Evolutionary conservation across 2,113 vertebrate species (phyloP), one percentile per base, ranked within the genome.

Genomic region (Aplodontia rufa): DNA sequence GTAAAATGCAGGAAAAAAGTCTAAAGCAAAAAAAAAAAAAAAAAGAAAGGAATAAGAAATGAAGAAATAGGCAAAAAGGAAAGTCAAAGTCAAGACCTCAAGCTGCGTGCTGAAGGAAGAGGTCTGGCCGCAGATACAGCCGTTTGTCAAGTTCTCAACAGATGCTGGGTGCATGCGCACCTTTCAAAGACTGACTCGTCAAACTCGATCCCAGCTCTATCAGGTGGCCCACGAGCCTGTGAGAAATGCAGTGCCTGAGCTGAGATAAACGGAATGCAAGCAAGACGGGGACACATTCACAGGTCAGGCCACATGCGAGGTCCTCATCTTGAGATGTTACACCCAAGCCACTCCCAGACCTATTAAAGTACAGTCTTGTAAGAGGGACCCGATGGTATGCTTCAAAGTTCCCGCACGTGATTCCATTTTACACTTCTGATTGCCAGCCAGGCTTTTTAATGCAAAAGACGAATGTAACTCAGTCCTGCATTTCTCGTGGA

Each of bases 51-150:
- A 19, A 82, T 5, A 81, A 96, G 40, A 91, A 82, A 95, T 47
- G 26, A 68, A 81, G 72, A 88, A 92, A 72, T 1, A 79, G 76
- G 58, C 19, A 51, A 72, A 94, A 79, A 79, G 90, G 22, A 88
- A 71, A 79, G 32, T 51, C 42, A 42, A 5, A 45, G 5, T 53
- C 47, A 51, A 69, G 28, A 47, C 0, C 6, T 28, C 16, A 60
- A 32, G 53, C 30, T n/a, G 8, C 3, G 32, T 35, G 47, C 28
- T 72, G 79, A n/a, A 3, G 62, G 84, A 0, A 32, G 28, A 53
- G 32, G 49, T 7, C 5, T 10, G 55, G 45, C 6, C 40, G 40
- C 55, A 89, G 22, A 75, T 1, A 4, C 12, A 26, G 55, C 6
- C 82, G 10, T 68, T n/a, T 30, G 90, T 64, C 32, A 26, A 42